phyloP scores from a whole-genome alignment of 2,888 invertebrate species.

The Napeogenes inachia region DNA sequence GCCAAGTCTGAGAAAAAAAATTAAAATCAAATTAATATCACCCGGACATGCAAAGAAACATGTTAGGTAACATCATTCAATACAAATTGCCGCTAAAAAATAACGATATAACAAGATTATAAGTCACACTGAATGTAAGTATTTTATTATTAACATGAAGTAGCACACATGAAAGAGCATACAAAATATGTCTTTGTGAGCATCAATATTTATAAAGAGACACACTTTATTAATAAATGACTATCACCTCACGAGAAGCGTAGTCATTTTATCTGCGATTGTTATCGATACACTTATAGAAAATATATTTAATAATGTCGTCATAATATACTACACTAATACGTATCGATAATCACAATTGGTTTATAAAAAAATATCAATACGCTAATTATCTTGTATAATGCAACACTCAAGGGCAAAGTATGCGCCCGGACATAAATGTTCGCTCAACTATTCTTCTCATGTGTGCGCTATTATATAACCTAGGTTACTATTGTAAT shows the following conservation, averaged over 20 bases:
- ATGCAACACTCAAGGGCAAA: conserved; percentile 74
- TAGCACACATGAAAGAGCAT: too few relatives aligned
- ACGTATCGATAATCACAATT: conserved; percentile 35
- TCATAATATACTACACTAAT: not conserved
- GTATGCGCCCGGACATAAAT: conserved; percentile 61
- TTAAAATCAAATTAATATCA: too few relatives aligned
- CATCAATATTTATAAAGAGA: too few relatives aligned
- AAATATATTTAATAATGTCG: conserved; percentile 4
- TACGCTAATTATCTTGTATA: conserved; percentile 71
- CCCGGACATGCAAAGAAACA: too few relatives aligned
- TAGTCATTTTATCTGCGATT: not conserved
- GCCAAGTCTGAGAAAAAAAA: too few relatives aligned
- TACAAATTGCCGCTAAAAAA: too few relatives aligned
- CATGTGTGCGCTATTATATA: conserved; percentile 38
- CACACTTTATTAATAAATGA: not conserved
- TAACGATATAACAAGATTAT: too few relatives aligned
- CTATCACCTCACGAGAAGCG: not conserved
- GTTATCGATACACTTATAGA: not conserved
- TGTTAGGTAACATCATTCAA: too few relatives aligned
- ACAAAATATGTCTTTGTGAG: too few relatives aligned
- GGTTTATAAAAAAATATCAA: conserved; percentile 71
- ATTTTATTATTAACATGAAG: too few relatives aligned
- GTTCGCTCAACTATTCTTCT: conserved; percentile 44
- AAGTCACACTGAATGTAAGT: too few relatives aligned
- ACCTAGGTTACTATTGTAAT: conserved; percentile 61